Evolutionary conservation across 2,113 vertebrate genomes (phyloP).

Genomic region (Leiothrix lutea): DNA sequence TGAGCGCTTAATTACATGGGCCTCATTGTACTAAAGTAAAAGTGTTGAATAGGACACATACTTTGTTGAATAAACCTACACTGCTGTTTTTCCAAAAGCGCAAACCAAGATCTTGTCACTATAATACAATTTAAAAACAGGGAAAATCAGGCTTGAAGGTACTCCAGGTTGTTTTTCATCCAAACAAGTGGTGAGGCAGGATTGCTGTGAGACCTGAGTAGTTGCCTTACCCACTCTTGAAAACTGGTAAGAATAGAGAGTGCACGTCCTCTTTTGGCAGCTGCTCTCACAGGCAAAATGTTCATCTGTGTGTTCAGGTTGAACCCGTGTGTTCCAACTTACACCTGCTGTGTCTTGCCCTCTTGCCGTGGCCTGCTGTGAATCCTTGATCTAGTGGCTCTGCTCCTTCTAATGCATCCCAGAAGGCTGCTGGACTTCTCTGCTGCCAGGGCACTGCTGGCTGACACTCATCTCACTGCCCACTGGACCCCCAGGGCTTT

Average conservation of each 20-base stretch:
- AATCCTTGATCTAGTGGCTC: neutral
- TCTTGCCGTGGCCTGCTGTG: neutral
- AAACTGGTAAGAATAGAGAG: neutral
- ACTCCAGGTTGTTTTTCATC: neutral
- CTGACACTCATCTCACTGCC: accelerated
- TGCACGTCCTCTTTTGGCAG: neutral
- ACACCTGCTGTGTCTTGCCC: neutral
- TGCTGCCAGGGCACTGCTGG: neutral
- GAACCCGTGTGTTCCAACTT: neutral
- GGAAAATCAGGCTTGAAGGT: neutral
- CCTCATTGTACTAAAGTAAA: neutral
- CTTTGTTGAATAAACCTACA: neutral
- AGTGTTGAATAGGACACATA: neutral
- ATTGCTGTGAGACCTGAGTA: neutral
- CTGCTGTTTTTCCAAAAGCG: neutral
- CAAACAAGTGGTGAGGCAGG: neutral
- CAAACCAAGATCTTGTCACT: neutral
- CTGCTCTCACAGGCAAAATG: neutral
- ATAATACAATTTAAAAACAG: neutral
- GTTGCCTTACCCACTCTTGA: neutral
- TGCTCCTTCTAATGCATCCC: neutral
- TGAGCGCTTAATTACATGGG: neutral
- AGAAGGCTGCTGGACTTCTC: neutral
- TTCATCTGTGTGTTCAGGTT: neutral
- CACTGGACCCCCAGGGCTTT: neutral